Evolutionary conservation across 1,140 invertebrate genomes (phyloP), one percentile per base, ranked within the genome.

Genomic region (Nilaparvata lugens): DNA sequence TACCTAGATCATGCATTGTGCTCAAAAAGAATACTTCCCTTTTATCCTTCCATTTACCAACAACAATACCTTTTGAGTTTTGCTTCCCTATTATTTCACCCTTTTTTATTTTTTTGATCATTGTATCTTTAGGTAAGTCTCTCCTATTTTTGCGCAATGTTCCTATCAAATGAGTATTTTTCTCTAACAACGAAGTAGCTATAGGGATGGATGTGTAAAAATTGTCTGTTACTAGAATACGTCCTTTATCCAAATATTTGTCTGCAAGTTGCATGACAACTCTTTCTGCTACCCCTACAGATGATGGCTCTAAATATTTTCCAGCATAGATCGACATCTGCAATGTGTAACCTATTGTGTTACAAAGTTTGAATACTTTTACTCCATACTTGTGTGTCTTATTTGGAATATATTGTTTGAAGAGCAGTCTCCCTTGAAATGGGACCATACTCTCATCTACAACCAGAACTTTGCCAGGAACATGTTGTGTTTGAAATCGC

Each of bases 161-260:
- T 5, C 70, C 73, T 24, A 71, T 61, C 35, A 70, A 43, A 66
- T 75, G 69, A 0, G 69, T 74, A 4, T 72, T 66, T 35, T 66
- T 69, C 6, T 60, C 1, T 14, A 72, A 62, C 16, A 78, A 64
- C 56, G 67, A 65, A 48, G 68, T 24, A 0, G 71, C 70, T 16
- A 77, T 59, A 21, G 57, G 18, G 21, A 71, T 45, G 23, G 67
- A 72, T 0, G 70, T 73, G 60, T 77, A 76, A 64, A 67, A 77
- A 66, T 76, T 76, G 63, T 77, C 74, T 14, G 71, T 73, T 60
- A 65, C 70, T 35, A 78, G 11, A 19, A 68, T 69, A 62, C 76
- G 73, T 5, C 69, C 70, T 60, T 66, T 66, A 63, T 71, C 58
- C 54, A 72, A 62, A 40, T 14, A 67, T 54, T 9, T 28, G 48